Conservation (phyloP, 2,797 vertebrate genomes). For the Vireo griseus region DNA sequence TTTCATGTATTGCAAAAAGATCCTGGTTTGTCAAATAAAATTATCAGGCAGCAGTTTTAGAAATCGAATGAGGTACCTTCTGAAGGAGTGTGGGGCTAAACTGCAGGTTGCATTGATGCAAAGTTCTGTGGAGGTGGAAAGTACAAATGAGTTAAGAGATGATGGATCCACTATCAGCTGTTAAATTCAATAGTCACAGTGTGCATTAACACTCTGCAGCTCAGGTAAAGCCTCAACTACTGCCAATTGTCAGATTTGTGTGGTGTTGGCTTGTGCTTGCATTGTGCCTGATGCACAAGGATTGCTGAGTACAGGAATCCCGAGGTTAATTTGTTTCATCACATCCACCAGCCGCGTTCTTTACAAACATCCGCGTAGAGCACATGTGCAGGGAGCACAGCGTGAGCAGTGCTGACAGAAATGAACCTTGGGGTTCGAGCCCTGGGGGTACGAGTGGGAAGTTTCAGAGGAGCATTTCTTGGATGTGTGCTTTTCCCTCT, state of each 20-base stretch:
- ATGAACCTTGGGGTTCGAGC: background rate
- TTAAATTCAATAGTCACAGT: background rate
- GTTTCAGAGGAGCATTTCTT: background rate
- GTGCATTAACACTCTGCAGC: background rate
- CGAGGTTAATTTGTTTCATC: background rate
- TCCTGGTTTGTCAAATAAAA: background rate
- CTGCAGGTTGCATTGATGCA: background rate
- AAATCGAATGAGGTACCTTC: background rate
- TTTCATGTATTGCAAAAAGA: background rate
- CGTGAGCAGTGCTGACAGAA: background rate
- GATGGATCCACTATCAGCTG: background rate
- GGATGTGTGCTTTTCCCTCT: background rate
- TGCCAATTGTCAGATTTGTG: background rate
- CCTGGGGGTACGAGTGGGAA: background rate
- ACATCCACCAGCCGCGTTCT: background rate
- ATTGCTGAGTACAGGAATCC: background rate
- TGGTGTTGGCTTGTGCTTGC: background rate
- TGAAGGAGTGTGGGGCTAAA: background rate
- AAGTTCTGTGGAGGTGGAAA: background rate
- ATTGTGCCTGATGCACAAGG: background rate
- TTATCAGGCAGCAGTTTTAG: background rate
- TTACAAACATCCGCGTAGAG: background rate
- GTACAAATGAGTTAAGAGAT: background rate
- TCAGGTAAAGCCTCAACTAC: background rate
- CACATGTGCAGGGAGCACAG: background rate